phyloP scores from a whole-genome alignment of 2,113 vertebrate species.

The Heteronetta atricapilla region DNA sequence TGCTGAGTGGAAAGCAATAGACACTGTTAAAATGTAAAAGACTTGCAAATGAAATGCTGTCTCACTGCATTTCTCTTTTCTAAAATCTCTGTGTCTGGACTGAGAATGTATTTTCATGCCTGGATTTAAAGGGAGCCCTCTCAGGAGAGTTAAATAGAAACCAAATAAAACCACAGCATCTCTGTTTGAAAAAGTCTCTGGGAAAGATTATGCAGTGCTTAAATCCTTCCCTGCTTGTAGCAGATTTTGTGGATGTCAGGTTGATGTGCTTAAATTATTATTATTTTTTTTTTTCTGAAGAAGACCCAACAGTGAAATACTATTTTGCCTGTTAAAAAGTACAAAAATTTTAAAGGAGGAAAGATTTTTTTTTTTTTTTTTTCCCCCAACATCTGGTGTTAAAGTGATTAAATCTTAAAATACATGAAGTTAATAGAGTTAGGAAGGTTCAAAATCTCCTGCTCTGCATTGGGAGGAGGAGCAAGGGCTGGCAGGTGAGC shows the following conservation, averaged over 20 bases:
- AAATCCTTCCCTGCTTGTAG: conserved; percentile 21
- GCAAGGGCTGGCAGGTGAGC: neutral
- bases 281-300: neutral
- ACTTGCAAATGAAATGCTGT: conserved; percentile 68
- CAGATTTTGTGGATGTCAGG: conserved; percentile 18
- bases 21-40: conserved; percentile 57
- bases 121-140: conserved; percentile 57
- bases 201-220: conserved; percentile 49
- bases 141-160: conserved; percentile 61
- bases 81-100: conserved; percentile 57
- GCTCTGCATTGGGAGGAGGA: neutral
- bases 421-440: neutral
- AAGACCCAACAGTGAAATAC: neutral
- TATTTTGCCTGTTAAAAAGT: neutral
- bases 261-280: neutral
- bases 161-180: conserved; percentile 53
- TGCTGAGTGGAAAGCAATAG: conserved; percentile 5
- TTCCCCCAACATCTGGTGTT: neutral
- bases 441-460: neutral
- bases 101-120: conserved; percentile 65
- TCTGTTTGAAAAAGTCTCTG: conserved; percentile 49
- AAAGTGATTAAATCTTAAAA: neutral
- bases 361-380: neutral
- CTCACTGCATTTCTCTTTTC: conserved; percentile 27
- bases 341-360: neutral